These are phyloP conservation scores for Esperia sulphurella DNA, from an alignment of 2,888 invertebrate species.

Conservation along the genomic window DNA sequence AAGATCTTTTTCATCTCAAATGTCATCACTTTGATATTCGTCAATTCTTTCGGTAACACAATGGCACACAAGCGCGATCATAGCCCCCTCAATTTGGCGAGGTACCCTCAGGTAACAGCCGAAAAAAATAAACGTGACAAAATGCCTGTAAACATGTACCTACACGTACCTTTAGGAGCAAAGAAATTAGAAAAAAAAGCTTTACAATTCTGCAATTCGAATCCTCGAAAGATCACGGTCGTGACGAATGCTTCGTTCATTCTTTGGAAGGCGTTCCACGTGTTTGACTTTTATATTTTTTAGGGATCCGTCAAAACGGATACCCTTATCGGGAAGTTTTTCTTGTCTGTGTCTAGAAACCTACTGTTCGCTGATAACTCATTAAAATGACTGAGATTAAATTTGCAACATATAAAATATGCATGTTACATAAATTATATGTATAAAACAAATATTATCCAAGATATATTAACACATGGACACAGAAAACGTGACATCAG, in stretches of 20 bases:
- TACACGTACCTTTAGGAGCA: conserved; percentile 49
- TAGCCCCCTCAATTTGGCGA: conserved; percentile 62
- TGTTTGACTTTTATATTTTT: conserved; percentile 59
- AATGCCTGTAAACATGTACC: conserved; percentile 78
- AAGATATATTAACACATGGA: too few species aligned
- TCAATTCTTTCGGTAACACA: conserved; percentile 45
- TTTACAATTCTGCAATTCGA: conserved; percentile 52
- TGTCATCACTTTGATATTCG: conserved; percentile 64
- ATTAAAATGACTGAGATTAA: too few species aligned
- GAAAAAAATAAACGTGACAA: conserved; percentile 72
- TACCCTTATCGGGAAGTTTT: too few species aligned
- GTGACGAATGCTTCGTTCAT: conserved; percentile 54
- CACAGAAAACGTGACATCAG: too few species aligned
- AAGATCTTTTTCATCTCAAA: conserved; percentile 38
- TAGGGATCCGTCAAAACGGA: too few species aligned
- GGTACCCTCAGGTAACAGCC: conserved; percentile 60
- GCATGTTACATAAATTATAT: too few species aligned
- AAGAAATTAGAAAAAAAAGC: conserved; percentile 36
- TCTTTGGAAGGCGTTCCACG: conserved; percentile 64
- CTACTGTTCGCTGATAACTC: too few species aligned
- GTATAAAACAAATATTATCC: too few species aligned
- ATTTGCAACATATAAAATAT: too few species aligned
- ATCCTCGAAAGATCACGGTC: conserved; percentile 40
- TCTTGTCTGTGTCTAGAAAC: too few species aligned
- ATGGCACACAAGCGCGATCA: conserved; percentile 41